A percentile compares a stretch with the other conserved stretches of the same genome.
Conservation (phyloP, 2,797 vertebrate species). For the Knipowitschia caucasica region DNA sequence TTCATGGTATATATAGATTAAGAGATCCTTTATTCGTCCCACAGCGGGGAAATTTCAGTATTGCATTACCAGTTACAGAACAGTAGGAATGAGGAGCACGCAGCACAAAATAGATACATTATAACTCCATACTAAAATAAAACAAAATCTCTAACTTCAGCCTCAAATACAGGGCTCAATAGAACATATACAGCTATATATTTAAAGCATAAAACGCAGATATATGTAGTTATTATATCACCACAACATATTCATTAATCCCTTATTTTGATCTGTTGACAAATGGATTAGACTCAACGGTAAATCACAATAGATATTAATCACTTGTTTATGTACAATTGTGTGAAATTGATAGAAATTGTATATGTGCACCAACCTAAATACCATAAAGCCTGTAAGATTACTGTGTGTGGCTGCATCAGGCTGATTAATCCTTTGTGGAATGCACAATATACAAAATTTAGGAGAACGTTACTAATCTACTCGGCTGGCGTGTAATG, state of each 20-base stretch:
- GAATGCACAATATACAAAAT: conserved; percentile 8
- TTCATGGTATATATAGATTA: no score
- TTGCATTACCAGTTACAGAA: no score
- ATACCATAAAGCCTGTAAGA: conserved; percentile 5
- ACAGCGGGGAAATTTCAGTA: no score
- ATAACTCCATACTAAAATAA: no score
- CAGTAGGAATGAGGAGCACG: no score
- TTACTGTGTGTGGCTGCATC: conserved; percentile 8
- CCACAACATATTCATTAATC: not conserved
- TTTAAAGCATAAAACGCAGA: no score
- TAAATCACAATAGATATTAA: not conserved
- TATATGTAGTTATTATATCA: not conserved
- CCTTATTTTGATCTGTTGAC: not conserved
- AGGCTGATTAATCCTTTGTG: conserved; percentile 6
- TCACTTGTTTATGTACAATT: conserved; percentile 2
- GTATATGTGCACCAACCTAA: not conserved
- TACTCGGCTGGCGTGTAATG: not conserved
- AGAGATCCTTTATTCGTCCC: no score
- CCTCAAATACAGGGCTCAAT: no score
- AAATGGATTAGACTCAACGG: not conserved
- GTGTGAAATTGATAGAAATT: conserved; percentile 1
- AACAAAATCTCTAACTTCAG: no score
- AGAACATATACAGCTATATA: no score
- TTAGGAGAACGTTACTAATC: conserved; percentile 1
- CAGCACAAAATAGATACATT: no score